Percentiles rank a stretch among this genome's conserved stretches.
phyloP scores from a whole-genome alignment of 2,888 invertebrate species.

The Sarcophaga rosellei region DNA sequence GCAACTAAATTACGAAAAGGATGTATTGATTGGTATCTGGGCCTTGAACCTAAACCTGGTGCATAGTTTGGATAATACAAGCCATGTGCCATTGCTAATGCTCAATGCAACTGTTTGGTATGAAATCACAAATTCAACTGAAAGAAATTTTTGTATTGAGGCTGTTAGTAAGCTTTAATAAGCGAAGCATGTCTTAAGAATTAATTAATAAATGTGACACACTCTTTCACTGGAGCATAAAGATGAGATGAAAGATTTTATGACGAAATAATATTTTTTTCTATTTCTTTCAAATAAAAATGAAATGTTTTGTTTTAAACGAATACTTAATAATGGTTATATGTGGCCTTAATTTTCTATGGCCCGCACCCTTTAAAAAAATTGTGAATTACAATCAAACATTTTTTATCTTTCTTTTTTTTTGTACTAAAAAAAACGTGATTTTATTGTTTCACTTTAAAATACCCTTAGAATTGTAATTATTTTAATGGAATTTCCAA shows the following conservation, averaged over 20 bases:
- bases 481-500: constrained; percentile 50
- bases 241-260: neutral
- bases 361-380: no score
- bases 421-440: neutral
- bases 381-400: no score
- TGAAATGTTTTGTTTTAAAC: no score
- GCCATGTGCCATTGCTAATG: neutral
- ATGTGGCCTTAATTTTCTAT: no score
- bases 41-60: constrained; percentile 53
- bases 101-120: constrained; percentile 35
- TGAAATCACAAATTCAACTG: constrained; percentile 13
- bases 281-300: no score
- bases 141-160: neutral
- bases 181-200: constrained; percentile 42
- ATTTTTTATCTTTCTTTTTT: neutral
- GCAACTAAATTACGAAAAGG: constrained; percentile 70
- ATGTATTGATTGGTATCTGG: constrained; percentile 53
- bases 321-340: no score
- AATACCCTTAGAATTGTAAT: constrained; percentile 28
- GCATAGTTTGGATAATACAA: constrained; percentile 51
- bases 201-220: constrained; percentile 42
- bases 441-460: neutral
- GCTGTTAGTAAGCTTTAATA: neutral
- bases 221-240: constrained; percentile 52
- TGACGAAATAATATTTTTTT: no score